phyloP scores from a whole-genome alignment of 2,888 invertebrate genomes.

The Camponotus fellah region DNA sequence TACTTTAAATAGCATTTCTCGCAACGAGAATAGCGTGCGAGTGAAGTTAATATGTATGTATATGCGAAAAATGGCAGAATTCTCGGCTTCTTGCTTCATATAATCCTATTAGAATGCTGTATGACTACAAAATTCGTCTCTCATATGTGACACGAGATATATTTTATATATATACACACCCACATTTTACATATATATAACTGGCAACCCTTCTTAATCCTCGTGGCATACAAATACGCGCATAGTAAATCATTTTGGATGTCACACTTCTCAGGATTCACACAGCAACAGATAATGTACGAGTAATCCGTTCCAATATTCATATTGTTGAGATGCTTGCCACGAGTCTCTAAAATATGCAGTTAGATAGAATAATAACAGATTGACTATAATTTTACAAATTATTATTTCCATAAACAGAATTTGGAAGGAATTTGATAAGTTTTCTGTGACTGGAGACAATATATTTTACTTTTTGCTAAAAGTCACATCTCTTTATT shows the following conservation, averaged over 20 bases:
- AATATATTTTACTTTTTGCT: background rate
- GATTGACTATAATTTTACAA: background rate
- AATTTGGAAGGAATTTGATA: background rate
- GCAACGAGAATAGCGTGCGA: conserved; percentile 21
- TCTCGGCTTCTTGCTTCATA: conserved; percentile 31
- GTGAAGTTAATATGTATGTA: background rate
- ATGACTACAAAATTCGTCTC: conserved; percentile 36
- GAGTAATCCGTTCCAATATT: conserved; percentile 33
- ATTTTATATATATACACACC: background rate
- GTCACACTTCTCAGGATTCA: background rate
- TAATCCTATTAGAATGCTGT: conserved; percentile 59
- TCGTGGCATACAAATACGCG: conserved; percentile 18
- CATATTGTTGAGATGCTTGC: background rate
- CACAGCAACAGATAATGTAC: background rate
- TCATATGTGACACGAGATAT: conserved; percentile 24
- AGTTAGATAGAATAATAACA: background rate
- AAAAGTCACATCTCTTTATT: background rate
- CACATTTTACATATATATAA: background rate
- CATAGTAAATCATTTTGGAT: background rate
- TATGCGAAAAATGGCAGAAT: conserved; percentile 32
- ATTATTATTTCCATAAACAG: background rate
- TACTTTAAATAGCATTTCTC: conserved; percentile 16
- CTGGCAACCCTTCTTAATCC: conserved; percentile 19
- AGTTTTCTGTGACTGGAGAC: background rate
- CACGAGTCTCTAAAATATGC: conserved; percentile 27